Evolutionary conservation across 2,888 invertebrate genomes (phyloP).

Genomic region (Leptothorax acervorum): DNA sequence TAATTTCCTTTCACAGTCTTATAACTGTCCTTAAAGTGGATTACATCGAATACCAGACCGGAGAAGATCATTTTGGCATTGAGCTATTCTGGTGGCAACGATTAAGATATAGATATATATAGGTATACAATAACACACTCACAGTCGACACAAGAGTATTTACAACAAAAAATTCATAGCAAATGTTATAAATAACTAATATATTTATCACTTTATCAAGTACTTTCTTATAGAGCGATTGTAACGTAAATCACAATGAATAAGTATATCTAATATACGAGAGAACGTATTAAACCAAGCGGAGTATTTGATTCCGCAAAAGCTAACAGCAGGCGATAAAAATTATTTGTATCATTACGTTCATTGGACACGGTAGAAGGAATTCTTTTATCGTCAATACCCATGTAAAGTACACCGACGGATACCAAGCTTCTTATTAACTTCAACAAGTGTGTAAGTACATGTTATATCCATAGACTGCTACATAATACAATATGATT

Average conservation of each 20-base stretch:
- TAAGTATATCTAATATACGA: constrained; percentile 90
- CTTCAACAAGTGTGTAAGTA: constrained; percentile 88
- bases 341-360: constrained; percentile 93
- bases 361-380: constrained; percentile 91
- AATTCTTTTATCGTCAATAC: constrained; percentile 88
- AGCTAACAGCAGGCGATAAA: constrained; percentile 90
- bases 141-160: too few species aligned
- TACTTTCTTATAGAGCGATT: constrained; percentile 87
- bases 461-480: constrained; percentile 90
- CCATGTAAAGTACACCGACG: constrained; percentile 84
- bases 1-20: constrained; percentile 87
- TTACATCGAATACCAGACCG: constrained; percentile 89
- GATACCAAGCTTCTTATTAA: constrained; percentile 89
- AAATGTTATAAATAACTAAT: neutral
- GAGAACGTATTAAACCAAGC: constrained; percentile 91
- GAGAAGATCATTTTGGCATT: constrained; percentile 78
- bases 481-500: constrained; percentile 90
- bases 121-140: too few species aligned
- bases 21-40: constrained; percentile 88
- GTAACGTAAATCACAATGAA: constrained; percentile 89
- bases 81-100: too few species aligned
- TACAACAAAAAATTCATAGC: too few species aligned
- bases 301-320: constrained; percentile 87
- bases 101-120: too few species aligned
- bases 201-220: constrained; percentile 17